Percentiles rank a stretch among this genome's conserved stretches.
phyloP scores from a whole-genome alignment of 2,797 vertebrate genomes.

The Peromyscus attwateri region DNA sequence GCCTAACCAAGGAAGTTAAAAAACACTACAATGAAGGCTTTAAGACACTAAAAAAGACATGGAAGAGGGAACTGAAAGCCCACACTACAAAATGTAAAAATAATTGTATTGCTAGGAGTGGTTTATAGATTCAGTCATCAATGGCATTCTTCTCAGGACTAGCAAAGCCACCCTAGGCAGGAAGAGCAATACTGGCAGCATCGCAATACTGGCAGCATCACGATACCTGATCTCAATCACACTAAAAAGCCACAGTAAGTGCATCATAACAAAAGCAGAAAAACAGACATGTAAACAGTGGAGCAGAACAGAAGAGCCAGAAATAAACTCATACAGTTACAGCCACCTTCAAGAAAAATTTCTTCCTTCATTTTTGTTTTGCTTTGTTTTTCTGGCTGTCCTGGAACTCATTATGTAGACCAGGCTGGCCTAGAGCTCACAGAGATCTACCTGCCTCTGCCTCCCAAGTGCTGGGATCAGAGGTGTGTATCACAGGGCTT shows the following conservation, averaged over 20 bases:
- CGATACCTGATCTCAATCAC: neutral
- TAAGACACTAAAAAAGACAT: too few relatives aligned
- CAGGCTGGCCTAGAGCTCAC: neutral
- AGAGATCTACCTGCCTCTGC: neutral
- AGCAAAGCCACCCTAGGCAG: neutral
- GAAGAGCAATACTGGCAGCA: neutral
- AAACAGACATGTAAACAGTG: neutral
- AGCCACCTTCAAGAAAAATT: neutral
- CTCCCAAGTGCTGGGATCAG: neutral
- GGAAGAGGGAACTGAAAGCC: too few relatives aligned
- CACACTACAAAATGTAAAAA: neutral
- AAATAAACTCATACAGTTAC: neutral
- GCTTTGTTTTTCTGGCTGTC: neutral
- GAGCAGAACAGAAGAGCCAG: neutral
- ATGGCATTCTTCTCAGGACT: neutral
- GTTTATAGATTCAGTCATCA: neutral
- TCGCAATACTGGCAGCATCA: neutral
- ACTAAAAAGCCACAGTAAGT: neutral
- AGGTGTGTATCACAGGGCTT: neutral
- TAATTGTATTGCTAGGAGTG: neutral
- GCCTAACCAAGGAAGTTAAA: too few relatives aligned
- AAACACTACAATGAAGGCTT: too few relatives aligned
- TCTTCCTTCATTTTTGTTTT: neutral
- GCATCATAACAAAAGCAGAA: neutral
- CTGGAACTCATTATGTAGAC: neutral